Percentiles rank a stretch among this genome's conserved stretches.
phyloP scores from a whole-genome alignment of 2,797 vertebrate species.

The Discoglossus pictus region DNA sequence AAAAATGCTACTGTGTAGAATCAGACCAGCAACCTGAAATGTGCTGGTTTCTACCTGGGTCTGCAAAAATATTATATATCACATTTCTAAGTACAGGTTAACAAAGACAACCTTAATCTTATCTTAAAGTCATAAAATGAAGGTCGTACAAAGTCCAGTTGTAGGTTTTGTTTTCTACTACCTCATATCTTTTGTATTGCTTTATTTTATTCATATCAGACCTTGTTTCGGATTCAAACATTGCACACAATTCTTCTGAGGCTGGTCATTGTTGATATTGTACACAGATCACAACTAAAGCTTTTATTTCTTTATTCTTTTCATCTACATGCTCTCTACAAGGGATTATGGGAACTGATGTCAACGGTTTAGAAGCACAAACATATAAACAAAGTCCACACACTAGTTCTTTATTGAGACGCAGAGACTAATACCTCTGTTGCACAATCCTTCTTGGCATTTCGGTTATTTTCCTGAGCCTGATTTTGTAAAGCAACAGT shows the following conservation, averaged over 20 bases:
- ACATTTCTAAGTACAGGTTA: not conserved
- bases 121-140: not conserved
- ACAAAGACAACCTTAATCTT: not conserved
- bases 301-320: constrained; percentile 5
- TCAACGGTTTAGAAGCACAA: constrained; percentile 14
- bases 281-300: constrained; percentile 1
- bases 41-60: too few species aligned
- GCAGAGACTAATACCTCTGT: not conserved
- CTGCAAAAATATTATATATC: too few species aligned
- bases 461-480: too few species aligned
- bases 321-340: too few species aligned
- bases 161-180: too few species aligned
- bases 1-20: too few species aligned
- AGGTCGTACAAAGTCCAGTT: not conserved
- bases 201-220: not conserved
- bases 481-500: not conserved
- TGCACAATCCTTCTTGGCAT: not conserved
- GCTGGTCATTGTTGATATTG: constrained; percentile 6
- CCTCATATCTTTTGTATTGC: not conserved
- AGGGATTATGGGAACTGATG: not conserved
- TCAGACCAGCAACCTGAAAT: too few species aligned
- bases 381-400: constrained; percentile 22
- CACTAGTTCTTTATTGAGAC: not conserved
- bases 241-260: constrained; percentile 14
- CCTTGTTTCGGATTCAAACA: constrained; percentile 28